Evolutionary conservation across 2,797 vertebrate species (phyloP).

Genomic region (Glyptemys insculpta): DNA sequence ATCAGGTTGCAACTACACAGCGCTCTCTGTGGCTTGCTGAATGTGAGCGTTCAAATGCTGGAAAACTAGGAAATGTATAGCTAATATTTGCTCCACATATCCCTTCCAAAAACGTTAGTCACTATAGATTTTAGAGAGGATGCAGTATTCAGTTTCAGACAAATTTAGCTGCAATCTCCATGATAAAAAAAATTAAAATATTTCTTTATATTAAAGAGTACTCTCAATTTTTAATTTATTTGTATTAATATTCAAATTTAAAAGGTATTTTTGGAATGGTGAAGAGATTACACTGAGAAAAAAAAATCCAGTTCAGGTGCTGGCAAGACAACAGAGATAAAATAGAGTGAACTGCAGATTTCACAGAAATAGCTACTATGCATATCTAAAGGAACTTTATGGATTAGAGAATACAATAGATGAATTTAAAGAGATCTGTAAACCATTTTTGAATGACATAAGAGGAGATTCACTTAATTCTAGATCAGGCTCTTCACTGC

Average conservation of each 20-base stretch:
- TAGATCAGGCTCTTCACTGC: conserved; percentile 7
- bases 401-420: background rate
- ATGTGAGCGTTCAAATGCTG: background rate
- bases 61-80: background rate
- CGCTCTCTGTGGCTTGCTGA: background rate
- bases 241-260: background rate
- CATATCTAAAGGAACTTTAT: background rate
- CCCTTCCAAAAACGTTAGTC: background rate
- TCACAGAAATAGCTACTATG: background rate
- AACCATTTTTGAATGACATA: background rate
- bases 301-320: background rate
- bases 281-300: background rate
- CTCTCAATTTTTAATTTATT: background rate
- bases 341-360: background rate
- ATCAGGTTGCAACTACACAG: background rate
- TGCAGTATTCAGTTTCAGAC: background rate
- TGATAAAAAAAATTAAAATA: background rate
- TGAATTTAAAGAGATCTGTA: background rate
- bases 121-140: background rate
- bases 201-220: background rate
- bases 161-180: background rate
- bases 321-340: background rate
- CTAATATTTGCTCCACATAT: background rate
- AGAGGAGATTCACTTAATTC: conserved; percentile 6
- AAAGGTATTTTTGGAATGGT: background rate